Evolutionary conservation across 2,888 invertebrate genomes (phyloP).

Genomic region (Cyclophora punctaria): DNA sequence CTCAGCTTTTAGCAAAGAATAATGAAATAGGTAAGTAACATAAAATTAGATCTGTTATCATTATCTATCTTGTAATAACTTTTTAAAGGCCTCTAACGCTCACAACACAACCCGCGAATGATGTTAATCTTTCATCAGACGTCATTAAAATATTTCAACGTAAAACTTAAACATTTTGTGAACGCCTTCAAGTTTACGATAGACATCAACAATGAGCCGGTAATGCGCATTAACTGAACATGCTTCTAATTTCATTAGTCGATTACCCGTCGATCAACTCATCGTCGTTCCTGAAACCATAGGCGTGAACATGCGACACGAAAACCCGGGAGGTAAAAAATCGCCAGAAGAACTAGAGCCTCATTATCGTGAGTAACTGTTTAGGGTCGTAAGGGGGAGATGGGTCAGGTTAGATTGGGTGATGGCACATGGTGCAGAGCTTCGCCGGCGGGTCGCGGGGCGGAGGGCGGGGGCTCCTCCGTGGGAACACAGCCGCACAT

Average conservation of each 20-base stretch:
- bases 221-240: conserved; percentile 28
- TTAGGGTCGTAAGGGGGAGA: conserved; percentile 22
- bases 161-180: conserved; percentile 13
- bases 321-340: conserved; percentile 62
- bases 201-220: conserved; percentile 12
- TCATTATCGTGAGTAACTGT: conserved; percentile 17
- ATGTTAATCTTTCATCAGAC: conserved; percentile 7
- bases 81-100: too few species aligned
- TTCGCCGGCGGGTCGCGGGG: conserved; percentile 16
- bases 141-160: conserved; percentile 1
- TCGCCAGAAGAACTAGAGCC: conserved; percentile 37
- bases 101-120: not conserved
- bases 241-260: conserved; percentile 52
- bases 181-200: conserved; percentile 11
- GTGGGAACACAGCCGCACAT: conserved; percentile 68
- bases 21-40: too few species aligned
- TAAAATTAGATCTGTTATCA: too few species aligned
- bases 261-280: conserved; percentile 64
- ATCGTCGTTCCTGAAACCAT: conserved; percentile 61
- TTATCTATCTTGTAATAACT: too few species aligned
- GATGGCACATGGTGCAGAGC: conserved; percentile 51
- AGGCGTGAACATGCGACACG: conserved; percentile 52
- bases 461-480: conserved; percentile 31
- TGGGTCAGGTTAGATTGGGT: conserved; percentile 44
- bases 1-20: not conserved